Base-by-base conservation (phyloP, 2,797 vertebrate species). In the Alauda arvensis region DNA sequence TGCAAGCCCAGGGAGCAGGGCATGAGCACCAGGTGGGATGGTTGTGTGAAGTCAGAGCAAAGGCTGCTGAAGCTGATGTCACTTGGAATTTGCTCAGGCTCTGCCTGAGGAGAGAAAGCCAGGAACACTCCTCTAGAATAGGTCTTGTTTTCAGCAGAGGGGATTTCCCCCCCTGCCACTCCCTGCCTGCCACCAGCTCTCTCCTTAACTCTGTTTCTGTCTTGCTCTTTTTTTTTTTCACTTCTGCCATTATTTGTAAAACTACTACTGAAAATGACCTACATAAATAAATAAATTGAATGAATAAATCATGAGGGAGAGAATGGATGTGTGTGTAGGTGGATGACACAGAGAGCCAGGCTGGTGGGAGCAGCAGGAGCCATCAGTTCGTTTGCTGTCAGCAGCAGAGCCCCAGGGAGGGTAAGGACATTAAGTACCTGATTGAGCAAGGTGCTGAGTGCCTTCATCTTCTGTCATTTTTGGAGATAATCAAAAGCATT, bases 261-360 rank as follows among this genome's bases (percentile, higher is more conserved):
- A 90, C 70, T 91, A 86, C 86, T 88, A 83, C 87, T 87, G 88
- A 90, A 96, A 93, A 87, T 94, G 84, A 95, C 95, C 93, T 94
- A 94, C 90, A 94, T 96, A 94, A 96, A 96, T 95, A 96, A 96
- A 90, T 96, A 92, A 95, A 92, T 78, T 63, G 83, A 82, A 94
- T 96, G 42, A 96, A 96, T 96, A 96, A 96, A 89, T 93, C 43
- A 96, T 93, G 89, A 95, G 65, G 60, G 66, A 94, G 84, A 89
- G 89, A 89, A 86, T 77, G 84, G 77, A 83, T 20, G 39, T 89
- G 83, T 60, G 59, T 93, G 90, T 70, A 51, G 93, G 96, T 90
- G 88, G 91, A 85, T 92, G 82, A 95, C 84, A 93, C 56, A 91
- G 84, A 81, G 91, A 82, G 31, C 51, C 77, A 89, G 69, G 75